Evolutionary conservation across 2,113 vertebrate species (phyloP).

Genomic region (Casuarius casuarius): DNA sequence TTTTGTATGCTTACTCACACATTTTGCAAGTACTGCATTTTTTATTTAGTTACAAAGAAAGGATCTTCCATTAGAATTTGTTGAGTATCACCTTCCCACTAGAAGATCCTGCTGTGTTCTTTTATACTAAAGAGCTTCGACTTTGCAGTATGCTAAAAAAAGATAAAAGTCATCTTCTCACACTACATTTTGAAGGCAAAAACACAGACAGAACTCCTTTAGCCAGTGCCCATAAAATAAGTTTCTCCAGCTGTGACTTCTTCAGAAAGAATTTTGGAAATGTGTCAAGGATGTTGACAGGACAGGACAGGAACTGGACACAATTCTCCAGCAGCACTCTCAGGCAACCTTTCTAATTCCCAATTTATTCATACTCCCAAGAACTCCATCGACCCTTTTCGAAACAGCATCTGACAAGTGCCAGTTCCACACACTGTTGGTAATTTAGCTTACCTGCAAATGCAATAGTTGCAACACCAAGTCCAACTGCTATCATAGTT

Average conservation of each 20-base stretch:
- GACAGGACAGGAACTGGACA: background rate
- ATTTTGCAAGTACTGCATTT: background rate
- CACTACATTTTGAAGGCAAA: background rate
- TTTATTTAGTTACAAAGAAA: background rate
- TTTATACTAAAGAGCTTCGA: background rate
- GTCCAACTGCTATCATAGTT: constrained; percentile 87
- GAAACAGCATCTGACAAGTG: background rate
- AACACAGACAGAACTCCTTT: background rate
- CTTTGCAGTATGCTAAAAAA: background rate
- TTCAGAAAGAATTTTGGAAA: background rate
- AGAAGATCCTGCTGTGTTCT: background rate
- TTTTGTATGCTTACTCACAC: background rate
- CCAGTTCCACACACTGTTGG: background rate
- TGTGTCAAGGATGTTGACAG: background rate
- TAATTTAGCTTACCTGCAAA: constrained; percentile 87
- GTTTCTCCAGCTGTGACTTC: background rate
- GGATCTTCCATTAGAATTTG: background rate
- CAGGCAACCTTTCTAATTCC: background rate
- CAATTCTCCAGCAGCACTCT: background rate
- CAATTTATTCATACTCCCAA: background rate
- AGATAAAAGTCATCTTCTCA: background rate
- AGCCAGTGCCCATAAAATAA: background rate
- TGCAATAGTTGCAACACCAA: constrained; percentile 88
- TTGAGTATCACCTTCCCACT: background rate
- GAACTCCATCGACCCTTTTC: background rate